phyloP scores from a whole-genome alignment of 2,888 invertebrate species.

The Lithodes maja region DNA sequence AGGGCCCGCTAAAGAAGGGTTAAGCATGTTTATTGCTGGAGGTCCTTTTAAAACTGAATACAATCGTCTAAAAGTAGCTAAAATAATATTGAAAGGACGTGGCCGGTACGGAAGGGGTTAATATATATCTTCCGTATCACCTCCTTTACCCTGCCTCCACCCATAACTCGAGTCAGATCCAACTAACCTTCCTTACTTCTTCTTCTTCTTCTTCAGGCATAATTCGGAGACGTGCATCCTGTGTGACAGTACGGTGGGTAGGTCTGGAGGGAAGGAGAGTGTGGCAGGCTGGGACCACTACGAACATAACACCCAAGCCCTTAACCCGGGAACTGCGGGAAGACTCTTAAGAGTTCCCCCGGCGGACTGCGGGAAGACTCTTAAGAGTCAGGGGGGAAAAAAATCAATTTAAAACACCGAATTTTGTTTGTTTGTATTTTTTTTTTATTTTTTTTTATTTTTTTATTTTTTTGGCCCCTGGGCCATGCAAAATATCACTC shows the following conservation, averaged over 20 bases:
- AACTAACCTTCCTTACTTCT: not conserved
- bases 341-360: too few species aligned
- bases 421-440: too few species aligned
- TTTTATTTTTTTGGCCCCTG: too few species aligned
- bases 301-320: conserved; percentile 25
- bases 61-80: not conserved
- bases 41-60: not conserved
- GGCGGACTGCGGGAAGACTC: too few species aligned
- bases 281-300: conserved; percentile 74
- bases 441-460: too few species aligned
- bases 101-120: not conserved
- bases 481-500: too few species aligned
- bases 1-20: too few species aligned
- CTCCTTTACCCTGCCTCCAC: not conserved
- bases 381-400: too few species aligned
- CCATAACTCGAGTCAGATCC: not conserved
- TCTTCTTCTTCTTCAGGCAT: not conserved
- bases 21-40: not conserved
- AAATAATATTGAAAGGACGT: not conserved
- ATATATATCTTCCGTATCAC: not conserved
- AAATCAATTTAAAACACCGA: too few species aligned
- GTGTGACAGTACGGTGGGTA: conserved; percentile 78
- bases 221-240: conserved; percentile 76
- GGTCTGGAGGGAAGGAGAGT: conserved; percentile 74
- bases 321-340: too few species aligned